These are phyloP conservation scores for Octodonta nipae DNA, from an alignment of 2,888 invertebrate genomes.

Conservation along the genomic window DNA sequence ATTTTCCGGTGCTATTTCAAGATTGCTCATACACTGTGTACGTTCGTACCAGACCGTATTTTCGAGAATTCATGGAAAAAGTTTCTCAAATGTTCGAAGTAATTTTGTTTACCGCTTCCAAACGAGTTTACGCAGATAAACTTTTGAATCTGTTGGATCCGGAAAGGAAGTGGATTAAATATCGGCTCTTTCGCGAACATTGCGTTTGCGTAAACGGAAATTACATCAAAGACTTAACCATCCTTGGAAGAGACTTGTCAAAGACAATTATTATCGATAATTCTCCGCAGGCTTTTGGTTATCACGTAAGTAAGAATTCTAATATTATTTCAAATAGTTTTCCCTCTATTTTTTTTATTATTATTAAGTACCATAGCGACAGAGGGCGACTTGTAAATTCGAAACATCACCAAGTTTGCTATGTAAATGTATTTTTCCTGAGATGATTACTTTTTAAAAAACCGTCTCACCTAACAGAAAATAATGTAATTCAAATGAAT, in stretches of 20 bases:
- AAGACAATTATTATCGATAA: slow-evolving; percentile 80
- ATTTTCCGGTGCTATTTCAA: slow-evolving; percentile 86
- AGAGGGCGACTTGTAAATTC: too few relatives aligned
- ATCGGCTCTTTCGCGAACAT: slow-evolving; percentile 86
- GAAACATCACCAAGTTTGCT: too few relatives aligned
- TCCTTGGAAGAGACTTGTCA: slow-evolving; percentile 80
- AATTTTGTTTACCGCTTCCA: slow-evolving; percentile 89
- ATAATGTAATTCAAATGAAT: too few relatives aligned
- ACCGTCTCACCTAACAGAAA: too few relatives aligned
- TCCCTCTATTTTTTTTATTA: too few relatives aligned
- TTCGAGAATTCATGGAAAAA: slow-evolving; percentile 80
- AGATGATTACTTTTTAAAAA: too few relatives aligned
- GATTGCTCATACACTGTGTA: slow-evolving; percentile 73
- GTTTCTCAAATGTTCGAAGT: slow-evolving; percentile 37
- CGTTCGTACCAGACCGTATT: slow-evolving; percentile 82
- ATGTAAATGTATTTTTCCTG: too few relatives aligned
- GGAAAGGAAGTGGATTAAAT: slow-evolving; percentile 75
- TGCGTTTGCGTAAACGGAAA: slow-evolving; percentile 91
- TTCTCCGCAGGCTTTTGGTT: slow-evolving; percentile 87
- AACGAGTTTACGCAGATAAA: slow-evolving; percentile 88
- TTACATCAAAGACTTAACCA: slow-evolving; percentile 89
- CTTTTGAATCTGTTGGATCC: slow-evolving; percentile 85
- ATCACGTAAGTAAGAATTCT: slow-evolving; percentile 52
- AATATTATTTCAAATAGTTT: too few relatives aligned
- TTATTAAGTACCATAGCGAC: too few relatives aligned